These are phyloP conservation scores for Camelus dromedarius DNA, from an alignment of 2,113 vertebrate genomes.

Conservation along the genomic window DNA sequence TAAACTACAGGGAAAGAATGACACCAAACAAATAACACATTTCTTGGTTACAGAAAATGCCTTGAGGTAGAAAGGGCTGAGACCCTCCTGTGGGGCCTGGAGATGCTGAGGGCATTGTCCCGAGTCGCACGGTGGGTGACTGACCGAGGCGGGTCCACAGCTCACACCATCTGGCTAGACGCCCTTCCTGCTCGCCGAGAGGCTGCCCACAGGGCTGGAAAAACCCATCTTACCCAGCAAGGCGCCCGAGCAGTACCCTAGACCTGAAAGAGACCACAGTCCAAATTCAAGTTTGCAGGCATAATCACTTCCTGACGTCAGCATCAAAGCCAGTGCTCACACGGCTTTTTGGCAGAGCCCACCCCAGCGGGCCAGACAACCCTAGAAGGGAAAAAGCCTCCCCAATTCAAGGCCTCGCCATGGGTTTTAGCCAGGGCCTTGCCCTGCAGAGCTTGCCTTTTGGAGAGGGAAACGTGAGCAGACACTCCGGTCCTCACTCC, in stretches of 20 bases:
- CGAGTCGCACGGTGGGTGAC: not conserved
- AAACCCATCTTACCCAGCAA: constrained; percentile 14
- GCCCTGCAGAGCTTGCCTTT: not conserved
- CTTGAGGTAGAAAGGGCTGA: not conserved
- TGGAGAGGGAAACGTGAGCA: not conserved
- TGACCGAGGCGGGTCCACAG: not conserved
- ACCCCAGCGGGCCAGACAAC: not conserved
- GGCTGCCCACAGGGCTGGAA: not conserved
- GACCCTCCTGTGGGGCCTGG: not conserved
- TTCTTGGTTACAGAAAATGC: constrained; percentile 51
- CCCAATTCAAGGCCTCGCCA: not conserved
- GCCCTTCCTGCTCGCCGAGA: too few species aligned
- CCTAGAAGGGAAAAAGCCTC: not conserved
- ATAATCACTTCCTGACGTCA: constrained; percentile 33
- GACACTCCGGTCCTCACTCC: not conserved
- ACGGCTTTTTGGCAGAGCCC: constrained; percentile 3
- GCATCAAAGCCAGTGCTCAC: not conserved
- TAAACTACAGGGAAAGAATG: constrained; percentile 75
- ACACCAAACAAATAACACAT: constrained; percentile 67
- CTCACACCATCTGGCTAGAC: too few species aligned
- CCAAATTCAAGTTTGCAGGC: constrained; percentile 54
- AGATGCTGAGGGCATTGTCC: not conserved
- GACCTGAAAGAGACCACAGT: not conserved
- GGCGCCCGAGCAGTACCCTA: not conserved
- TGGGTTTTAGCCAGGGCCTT: not conserved